Conservation (phyloP, 2,888 invertebrate species). For the Entomobrya multifasciata region DNA sequence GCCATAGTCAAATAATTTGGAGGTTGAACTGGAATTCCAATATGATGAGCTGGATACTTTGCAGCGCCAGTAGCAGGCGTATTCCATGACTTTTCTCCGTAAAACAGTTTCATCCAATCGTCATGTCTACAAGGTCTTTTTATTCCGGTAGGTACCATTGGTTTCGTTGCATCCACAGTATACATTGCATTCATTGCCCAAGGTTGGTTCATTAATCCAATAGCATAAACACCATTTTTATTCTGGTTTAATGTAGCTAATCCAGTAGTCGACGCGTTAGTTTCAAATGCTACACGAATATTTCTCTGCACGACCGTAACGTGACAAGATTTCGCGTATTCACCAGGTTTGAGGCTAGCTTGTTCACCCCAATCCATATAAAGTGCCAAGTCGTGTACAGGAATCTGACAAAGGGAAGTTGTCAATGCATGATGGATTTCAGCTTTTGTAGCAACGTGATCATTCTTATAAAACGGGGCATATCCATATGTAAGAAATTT, state of each 20-base stretch:
- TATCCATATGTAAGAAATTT: background rate
- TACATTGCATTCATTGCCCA: background rate
- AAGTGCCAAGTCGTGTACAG: too few relatives aligned
- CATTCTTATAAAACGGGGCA: background rate
- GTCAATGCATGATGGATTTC: too few relatives aligned
- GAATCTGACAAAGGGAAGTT: too few relatives aligned
- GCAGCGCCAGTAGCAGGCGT: background rate
- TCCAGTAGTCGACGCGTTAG: too few relatives aligned
- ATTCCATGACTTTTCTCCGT: background rate
- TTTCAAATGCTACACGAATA: too few relatives aligned
- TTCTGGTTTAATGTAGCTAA: too few relatives aligned
- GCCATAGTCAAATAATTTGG: slow-evolving; percentile 25
- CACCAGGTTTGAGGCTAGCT: too few relatives aligned
- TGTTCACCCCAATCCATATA: too few relatives aligned
- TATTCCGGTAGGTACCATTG: slow-evolving; percentile 1
- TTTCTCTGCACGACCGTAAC: too few relatives aligned
- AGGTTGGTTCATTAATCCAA: slow-evolving; percentile 1
- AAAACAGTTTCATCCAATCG: slow-evolving; percentile 22
- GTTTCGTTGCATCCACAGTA: background rate
- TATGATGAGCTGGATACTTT: background rate
- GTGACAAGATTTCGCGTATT: too few relatives aligned
- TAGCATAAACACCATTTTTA: too few relatives aligned
- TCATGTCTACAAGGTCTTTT: background rate
- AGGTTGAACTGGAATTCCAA: slow-evolving; percentile 9
- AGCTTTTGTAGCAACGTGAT: too few relatives aligned